phyloP scores from a whole-genome alignment of 2,888 invertebrate genomes.

The Disparrhopalites patrizii region DNA sequence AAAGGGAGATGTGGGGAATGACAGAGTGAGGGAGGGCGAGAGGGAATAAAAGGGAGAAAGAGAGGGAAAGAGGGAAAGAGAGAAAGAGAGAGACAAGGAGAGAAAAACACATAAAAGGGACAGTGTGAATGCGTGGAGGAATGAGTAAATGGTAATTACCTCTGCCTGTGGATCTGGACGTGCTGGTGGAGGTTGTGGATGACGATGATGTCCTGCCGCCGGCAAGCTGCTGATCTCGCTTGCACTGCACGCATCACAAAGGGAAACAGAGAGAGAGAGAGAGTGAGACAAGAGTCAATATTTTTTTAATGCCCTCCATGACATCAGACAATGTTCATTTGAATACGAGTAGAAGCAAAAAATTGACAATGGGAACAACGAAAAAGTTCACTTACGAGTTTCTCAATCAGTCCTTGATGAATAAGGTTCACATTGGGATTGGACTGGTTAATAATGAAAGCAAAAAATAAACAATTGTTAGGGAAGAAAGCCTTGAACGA shows the following conservation, averaged over 20 bases:
- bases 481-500: background rate
- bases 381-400: slow-evolving; percentile 18
- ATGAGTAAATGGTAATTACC: too few species aligned
- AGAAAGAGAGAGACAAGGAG: too few species aligned
- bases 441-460: slow-evolving; percentile 3
- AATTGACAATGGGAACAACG: background rate
- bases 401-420: slow-evolving; percentile 26
- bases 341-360: background rate
- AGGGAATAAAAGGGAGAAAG: background rate
- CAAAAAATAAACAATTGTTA: background rate
- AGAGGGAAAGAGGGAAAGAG: background rate
- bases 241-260: slow-evolving; percentile 12
- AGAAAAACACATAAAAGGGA: too few species aligned
- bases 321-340: background rate
- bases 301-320: background rate
- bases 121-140: too few species aligned
- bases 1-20: too few species aligned
- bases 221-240: background rate
- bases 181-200: slow-evolving; percentile 2
- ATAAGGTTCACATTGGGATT: slow-evolving; percentile 27
- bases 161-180: background rate
- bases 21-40: background rate
- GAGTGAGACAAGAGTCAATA: background rate
- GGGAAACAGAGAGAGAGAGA: background rate
- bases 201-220: background rate